A percentile compares a stretch with the other conserved stretches of the same genome.
Conservation (phyloP, 1,140 invertebrate species). For the Coenobita brevimanus region DNA sequence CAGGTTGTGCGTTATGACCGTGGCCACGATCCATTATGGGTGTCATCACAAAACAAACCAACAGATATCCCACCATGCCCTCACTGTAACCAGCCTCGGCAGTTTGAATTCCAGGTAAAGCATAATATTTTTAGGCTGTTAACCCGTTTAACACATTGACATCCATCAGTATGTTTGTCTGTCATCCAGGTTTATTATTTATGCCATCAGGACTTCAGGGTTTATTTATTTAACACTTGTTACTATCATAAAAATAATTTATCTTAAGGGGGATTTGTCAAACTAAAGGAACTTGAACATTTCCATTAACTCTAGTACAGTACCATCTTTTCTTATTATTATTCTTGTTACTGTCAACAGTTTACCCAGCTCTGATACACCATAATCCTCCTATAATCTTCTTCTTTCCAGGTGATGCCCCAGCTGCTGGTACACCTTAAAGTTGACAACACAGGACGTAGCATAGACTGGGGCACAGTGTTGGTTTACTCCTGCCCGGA, state of each 20-base stretch:
- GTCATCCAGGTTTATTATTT: too few relatives aligned
- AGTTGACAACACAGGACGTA: conserved; percentile 80
- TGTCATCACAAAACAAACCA: conserved; percentile 77
- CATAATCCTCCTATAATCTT: too few relatives aligned
- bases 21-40: conserved; percentile 86
- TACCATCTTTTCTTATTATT: too few relatives aligned
- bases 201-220: conserved; percentile 37
- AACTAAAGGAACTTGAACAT: too few relatives aligned
- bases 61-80: conserved; percentile 83
- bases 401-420: conserved; percentile 87
- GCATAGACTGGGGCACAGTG: conserved; percentile 92
- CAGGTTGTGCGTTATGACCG: conserved; percentile 90
- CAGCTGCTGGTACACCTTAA: conserved; percentile 86
- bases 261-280: too few relatives aligned
- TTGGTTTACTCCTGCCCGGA: conserved; percentile 88
- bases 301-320: too few relatives aligned
- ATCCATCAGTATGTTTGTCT: too few relatives aligned
- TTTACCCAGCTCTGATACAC: too few relatives aligned
- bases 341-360: too few relatives aligned
- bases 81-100: conserved; percentile 82
- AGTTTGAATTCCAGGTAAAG: conserved; percentile 92
- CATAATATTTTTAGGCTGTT: conserved; percentile 20
- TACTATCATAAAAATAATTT: too few relatives aligned
- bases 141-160: too few relatives aligned
- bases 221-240: too few relatives aligned